These are phyloP conservation scores for Drosophila bunnanda DNA, from an alignment of 2,888 invertebrate species.

Conservation along the genomic window DNA sequence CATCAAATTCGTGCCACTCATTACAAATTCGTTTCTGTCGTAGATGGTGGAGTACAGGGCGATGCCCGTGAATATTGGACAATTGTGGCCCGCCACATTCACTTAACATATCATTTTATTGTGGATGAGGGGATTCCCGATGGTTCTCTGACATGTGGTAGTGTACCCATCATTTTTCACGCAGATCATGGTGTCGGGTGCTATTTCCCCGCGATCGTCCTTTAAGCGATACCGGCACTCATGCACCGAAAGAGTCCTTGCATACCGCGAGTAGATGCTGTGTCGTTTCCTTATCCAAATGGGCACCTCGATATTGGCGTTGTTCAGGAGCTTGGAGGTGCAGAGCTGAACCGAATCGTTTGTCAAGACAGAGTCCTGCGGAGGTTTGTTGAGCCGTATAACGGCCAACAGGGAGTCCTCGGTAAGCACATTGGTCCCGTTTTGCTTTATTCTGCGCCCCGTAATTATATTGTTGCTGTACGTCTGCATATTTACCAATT, in stretches of 20 bases:
- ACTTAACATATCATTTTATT: slow-evolving; percentile 50
- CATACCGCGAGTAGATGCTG: slow-evolving; percentile 5
- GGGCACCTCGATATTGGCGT: slow-evolving; percentile 6
- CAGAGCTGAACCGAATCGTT: slow-evolving; percentile 17
- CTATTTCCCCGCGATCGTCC: background rate
- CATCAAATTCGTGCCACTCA: background rate
- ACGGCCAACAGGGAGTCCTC: background rate
- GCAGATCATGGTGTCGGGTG: slow-evolving; percentile 30
- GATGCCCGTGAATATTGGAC: slow-evolving; percentile 12
- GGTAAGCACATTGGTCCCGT: background rate
- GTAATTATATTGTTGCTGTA: background rate
- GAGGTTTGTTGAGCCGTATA: background rate
- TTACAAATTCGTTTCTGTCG: background rate
- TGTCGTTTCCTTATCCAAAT: slow-evolving; percentile 29
- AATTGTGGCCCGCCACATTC: slow-evolving; percentile 58
- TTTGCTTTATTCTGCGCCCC: accelerated
- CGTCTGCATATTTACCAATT: slow-evolving; percentile 17
- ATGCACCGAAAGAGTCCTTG: background rate
- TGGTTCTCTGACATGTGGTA: slow-evolving; percentile 17
- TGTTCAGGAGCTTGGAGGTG: accelerated
- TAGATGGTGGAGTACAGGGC: slow-evolving; percentile 41
- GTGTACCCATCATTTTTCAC: slow-evolving; percentile 25
- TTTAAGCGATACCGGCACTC: slow-evolving; percentile 26
- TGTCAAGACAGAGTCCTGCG: background rate
- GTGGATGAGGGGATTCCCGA: slow-evolving; percentile 51